Evolutionary conservation across 2,888 invertebrate genomes (phyloP), one percentile per base, ranked within the genome.

Genomic region (Sarcophaga caerulescens): DNA sequence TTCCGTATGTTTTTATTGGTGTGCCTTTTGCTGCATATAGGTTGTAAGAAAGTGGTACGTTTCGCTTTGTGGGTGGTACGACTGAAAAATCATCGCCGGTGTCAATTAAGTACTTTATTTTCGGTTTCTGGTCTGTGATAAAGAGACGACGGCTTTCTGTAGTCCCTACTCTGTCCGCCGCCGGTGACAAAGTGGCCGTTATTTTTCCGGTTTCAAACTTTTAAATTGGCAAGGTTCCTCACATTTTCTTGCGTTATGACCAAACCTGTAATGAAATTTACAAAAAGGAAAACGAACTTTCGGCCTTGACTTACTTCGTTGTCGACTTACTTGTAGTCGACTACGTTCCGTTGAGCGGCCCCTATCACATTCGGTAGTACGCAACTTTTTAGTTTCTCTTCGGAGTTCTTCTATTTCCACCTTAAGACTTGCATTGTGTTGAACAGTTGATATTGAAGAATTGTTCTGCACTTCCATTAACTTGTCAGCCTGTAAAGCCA

Each of bases 61-160:
- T 35, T 11, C 65, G 25, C 2, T 35, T 65, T 35, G 35, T 35
- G 25, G 65, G 65, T 2, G 75, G 75, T 45, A 65, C 35, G 17
- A 75, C 60, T 10, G 63, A 68, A 59, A 77, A 77, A 68, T 77
- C 70, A 11, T 6, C 23, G 35, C 63, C 74, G 12, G 57, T 65
- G 52, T 70, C 78, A 6, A 79, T 63, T 25, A 79, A 62, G n/a
- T 62, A 79, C 35, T 59, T 14, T 1, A 59, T 12, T 62, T 79
- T 59, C 10, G 21, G 63, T 63, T 17, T 62, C 35, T 52, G 2
- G 21, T 80, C 65, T 5, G 57, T 78, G 21, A 78, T 45, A 21
- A 78, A 78, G 59, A 78, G 60, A 19, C 79, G 70, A 69, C 62
- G 71, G 69, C 69, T 63, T 59, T 25, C n/a, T 60, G 44, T 70